These are phyloP conservation scores for Octonoba sinensis DNA, from an alignment of 2,888 invertebrate genomes.

Conservation along the genomic window DNA sequence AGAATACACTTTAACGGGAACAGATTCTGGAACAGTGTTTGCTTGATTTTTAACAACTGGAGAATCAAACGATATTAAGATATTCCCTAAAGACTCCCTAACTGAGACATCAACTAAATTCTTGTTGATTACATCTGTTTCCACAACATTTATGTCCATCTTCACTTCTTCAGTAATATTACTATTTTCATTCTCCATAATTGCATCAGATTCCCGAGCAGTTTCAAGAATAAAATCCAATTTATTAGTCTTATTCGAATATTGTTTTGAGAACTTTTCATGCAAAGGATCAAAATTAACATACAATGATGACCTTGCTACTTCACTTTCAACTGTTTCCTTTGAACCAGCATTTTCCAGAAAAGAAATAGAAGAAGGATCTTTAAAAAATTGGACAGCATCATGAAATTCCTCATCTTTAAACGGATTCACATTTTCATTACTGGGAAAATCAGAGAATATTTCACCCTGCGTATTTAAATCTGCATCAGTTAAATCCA, in stretches of 20 bases:
- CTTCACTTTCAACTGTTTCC: neutral
- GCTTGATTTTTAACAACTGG: neutral
- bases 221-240: neutral
- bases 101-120: conserved; percentile 6
- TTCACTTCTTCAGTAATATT: neutral
- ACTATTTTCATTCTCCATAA: neutral
- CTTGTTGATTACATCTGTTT: conserved; percentile 5
- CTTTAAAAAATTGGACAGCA: conserved; percentile 58
- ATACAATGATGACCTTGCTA: conserved; percentile 44
- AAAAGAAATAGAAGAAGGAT: conserved; percentile 39
- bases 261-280: conserved; percentile 6
- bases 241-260: neutral
- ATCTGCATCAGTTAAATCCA: neutral
- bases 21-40: neutral
- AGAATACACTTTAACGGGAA: conserved; percentile 24
- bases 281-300: conserved; percentile 45
- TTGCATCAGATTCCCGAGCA: neutral
- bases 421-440: conserved; percentile 1
- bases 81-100: conserved; percentile 31
- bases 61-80: conserved; percentile 51
- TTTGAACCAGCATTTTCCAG: conserved; percentile 41
- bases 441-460: neutral
- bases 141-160: neutral
- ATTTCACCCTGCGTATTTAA: neutral
- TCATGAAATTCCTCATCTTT: conserved; percentile 44